Base-by-base conservation (phyloP, 2,888 invertebrate species). In the Eudasyphora cyanicolor region DNA sequence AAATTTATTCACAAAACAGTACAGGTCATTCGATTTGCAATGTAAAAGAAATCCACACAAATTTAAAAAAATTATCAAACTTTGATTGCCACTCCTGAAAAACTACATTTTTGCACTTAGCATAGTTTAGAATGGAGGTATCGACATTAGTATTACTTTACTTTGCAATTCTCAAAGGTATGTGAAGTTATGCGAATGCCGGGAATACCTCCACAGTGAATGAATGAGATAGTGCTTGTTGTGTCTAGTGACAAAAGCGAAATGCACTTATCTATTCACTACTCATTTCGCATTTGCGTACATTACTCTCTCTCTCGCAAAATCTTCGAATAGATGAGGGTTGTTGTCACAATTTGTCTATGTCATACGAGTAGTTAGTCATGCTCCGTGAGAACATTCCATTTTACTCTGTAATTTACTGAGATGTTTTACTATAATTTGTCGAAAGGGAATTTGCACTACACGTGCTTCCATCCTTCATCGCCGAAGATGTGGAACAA, bases 381-480 rank as follows among this genome's bases (percentile, higher is more conserved):
- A 10, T 19, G 32, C 82, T 77, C 79, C 21, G 35, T 51, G 74
- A 49, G 82, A 79, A 79, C 76, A 79, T 79, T 76, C 79, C 51
- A 32, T 42, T 45, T n/a, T n/a, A n/a, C n/a, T n/a, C n/a, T n/a
- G n/a, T 1, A 54, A 57, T 64, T 0, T 38, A 14, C 29, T 38
- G 57, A 75, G 49, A 64, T 29, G 21, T 78, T n/a, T n/a, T 75
- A 69, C 82, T 79, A 83, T 79, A 83, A 83, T 76, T 83, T 27
- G 57, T 12, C 24, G 57, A 27, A 24, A 24, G 69, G 60, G 60
- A 76, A 76, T 51, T 71, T 79, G 24, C 29, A 29, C 29, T 84
- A 78, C 84, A 84, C 84, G 84, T 84, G 84, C 42, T 84, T 78
- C 35, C 54, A 73, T 70, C 67, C 67, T 57, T 81, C 67, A 67